Conservation (phyloP, 2,797 vertebrate species). For the Masticophis lateralis region DNA sequence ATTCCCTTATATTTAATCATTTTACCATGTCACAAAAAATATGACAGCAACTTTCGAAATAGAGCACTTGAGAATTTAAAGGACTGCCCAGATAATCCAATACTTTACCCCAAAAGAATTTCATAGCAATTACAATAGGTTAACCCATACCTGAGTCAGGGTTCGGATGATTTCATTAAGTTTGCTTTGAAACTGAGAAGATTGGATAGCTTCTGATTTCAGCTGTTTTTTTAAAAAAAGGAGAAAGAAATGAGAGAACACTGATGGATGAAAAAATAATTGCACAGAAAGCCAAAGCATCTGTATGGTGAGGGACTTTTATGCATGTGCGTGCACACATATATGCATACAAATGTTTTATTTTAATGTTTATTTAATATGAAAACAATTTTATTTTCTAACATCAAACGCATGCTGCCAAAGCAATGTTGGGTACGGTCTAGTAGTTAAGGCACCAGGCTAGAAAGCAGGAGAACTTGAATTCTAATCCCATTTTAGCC, state of each 20-base stretch:
- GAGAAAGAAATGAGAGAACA: background rate
- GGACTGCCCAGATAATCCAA: background rate
- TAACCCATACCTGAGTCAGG: conserved; percentile 82
- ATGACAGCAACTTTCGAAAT: background rate
- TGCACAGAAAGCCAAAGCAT: background rate
- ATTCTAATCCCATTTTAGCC: background rate
- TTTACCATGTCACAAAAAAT: background rate
- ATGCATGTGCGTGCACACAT: accelerated
- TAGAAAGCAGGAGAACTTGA: background rate
- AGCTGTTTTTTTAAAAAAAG: conserved; percentile 70
- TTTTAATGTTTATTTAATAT: background rate
- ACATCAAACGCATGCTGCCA: background rate
- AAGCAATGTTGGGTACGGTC: background rate
- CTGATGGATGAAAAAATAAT: background rate
- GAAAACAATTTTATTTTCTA: background rate
- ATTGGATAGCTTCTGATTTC: conserved; percentile 82
- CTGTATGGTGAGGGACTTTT: too few species aligned
- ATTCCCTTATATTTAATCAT: background rate
- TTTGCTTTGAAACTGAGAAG: conserved; percentile 83
- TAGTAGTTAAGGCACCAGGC: background rate
- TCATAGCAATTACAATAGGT: background rate
- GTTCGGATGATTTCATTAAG: conserved; percentile 89
- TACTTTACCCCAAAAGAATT: background rate
- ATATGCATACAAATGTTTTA: background rate
- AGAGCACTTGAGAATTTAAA: background rate